These are phyloP conservation scores for Acleris cristana DNA, from an alignment of 2,888 invertebrate genomes.

Conservation along the genomic window DNA sequence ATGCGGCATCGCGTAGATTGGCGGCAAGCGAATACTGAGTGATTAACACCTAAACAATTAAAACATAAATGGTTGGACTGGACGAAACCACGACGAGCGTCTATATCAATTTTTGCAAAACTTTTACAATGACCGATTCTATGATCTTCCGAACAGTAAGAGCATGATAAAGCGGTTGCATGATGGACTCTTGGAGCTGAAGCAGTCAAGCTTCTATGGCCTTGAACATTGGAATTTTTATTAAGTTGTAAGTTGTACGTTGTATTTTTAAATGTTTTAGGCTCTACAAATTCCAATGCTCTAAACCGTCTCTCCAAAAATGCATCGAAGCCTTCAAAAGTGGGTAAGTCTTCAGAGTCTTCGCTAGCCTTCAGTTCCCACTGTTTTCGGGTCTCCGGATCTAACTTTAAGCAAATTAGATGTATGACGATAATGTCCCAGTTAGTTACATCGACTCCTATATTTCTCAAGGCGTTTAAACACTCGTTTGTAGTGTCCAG, in stretches of 20 bases:
- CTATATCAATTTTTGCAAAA: background rate
- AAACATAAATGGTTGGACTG: background rate
- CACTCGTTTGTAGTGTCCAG: conserved; percentile 11
- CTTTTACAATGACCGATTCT: background rate
- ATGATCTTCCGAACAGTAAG: conserved; percentile 2
- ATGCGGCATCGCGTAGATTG: no score
- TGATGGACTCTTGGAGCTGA: background rate
- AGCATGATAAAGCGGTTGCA: background rate
- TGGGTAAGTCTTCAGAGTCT: background rate
- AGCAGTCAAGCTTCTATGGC: no score
- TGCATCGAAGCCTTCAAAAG: background rate
- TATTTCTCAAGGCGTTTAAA: background rate
- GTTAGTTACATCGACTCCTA: no score
- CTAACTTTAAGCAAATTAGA: background rate
- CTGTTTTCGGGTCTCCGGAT: background rate
- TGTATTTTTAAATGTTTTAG: background rate
- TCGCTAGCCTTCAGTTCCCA: conserved; percentile 8
- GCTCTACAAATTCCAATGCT: conserved; percentile 7
- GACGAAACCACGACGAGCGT: background rate
- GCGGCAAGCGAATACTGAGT: no score
- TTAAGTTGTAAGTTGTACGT: no score
- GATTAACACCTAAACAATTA: no score
- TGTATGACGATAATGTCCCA: conserved; percentile 1
- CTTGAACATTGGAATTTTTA: no score
- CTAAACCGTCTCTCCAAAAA: conserved; percentile 4